Conservation (phyloP, 2,888 invertebrate species). For the Cryptus viduatorius region DNA sequence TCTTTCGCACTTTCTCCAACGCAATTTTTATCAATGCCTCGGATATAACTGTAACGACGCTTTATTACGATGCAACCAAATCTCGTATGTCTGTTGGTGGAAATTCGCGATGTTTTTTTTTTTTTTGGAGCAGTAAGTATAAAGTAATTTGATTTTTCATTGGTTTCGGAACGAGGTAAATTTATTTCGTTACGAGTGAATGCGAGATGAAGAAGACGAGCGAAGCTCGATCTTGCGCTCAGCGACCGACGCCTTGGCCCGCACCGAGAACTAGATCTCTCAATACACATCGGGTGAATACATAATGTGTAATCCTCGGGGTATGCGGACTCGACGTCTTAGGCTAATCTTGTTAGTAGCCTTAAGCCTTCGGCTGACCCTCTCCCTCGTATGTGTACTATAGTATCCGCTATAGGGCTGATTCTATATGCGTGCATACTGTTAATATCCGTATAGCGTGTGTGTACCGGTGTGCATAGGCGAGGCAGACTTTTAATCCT, state of each 20-base stretch:
- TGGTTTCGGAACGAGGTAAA: not conserved
- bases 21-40: constrained; percentile 20
- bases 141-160: not conserved
- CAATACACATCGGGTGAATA: constrained; percentile 83
- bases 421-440: constrained; percentile 47
- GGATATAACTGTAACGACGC: not conserved
- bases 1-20: constrained; percentile 56
- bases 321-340: constrained; percentile 84
- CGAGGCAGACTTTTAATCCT: constrained; percentile 82
- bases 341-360: constrained; percentile 85
- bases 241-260: constrained; percentile 59
- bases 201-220: constrained; percentile 17
- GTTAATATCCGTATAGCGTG: constrained; percentile 28
- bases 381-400: constrained; percentile 64
- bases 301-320: constrained; percentile 84
- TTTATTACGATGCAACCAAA: no score
- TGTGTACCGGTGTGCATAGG: constrained; percentile 44
- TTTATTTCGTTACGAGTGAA: not conserved
- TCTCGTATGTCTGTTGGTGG: no score
- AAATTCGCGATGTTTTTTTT: not conserved
- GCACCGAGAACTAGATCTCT: constrained; percentile 78
- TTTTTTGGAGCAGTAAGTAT: no score
- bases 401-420: constrained; percentile 16
- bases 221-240: constrained; percentile 44
- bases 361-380: constrained; percentile 83